Evolutionary conservation across 2,888 invertebrate species (phyloP).

Genomic region (Penaeus monodon): DNA sequence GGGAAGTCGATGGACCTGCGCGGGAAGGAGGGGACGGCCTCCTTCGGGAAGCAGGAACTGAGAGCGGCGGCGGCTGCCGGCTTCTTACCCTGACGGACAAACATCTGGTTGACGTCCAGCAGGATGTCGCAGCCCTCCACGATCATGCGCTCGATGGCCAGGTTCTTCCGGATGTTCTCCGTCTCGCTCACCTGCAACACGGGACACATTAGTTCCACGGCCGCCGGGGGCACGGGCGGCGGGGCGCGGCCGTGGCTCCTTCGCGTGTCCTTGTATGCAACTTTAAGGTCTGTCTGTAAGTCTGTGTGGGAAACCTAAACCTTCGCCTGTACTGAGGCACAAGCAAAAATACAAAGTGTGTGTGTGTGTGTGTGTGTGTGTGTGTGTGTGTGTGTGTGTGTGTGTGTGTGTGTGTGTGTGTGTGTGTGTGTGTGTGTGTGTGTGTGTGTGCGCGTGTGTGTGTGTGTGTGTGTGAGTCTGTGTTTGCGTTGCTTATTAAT

Average conservation of each 20-base stretch:
- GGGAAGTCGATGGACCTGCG: slow-evolving; percentile 65
- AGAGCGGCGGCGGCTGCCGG: slow-evolving; percentile 50
- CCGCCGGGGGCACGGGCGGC: too few relatives aligned
- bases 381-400: neutral
- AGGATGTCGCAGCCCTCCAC: slow-evolving; percentile 93
- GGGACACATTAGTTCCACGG: slow-evolving; percentile 53
- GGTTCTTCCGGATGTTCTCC: slow-evolving; percentile 89
- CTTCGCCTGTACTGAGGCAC: too few relatives aligned
- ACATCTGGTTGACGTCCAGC: slow-evolving; percentile 92
- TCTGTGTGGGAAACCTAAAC: too few relatives aligned
- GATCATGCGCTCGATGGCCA: slow-evolving; percentile 93
- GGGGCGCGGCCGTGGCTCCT: too few relatives aligned
- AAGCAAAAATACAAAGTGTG: too few relatives aligned
- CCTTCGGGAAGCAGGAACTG: slow-evolving; percentile 64
- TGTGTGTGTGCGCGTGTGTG: too few relatives aligned
- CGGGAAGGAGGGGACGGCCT: slow-evolving; percentile 63
- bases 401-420: too few relatives aligned
- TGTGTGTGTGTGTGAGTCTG: too few relatives aligned
- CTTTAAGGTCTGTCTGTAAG: too few relatives aligned
- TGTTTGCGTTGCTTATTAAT: too few relatives aligned
- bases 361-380: too few relatives aligned
- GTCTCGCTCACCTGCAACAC: slow-evolving; percentile 84
- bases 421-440: neutral
- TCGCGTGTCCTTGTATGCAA: too few relatives aligned
- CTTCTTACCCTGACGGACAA: slow-evolving; percentile 84